A percentile compares a stretch with the other conserved stretches of the same genome.
phyloP scores from a whole-genome alignment of 2,113 vertebrate genomes.

The Antechinus flavipes region DNA sequence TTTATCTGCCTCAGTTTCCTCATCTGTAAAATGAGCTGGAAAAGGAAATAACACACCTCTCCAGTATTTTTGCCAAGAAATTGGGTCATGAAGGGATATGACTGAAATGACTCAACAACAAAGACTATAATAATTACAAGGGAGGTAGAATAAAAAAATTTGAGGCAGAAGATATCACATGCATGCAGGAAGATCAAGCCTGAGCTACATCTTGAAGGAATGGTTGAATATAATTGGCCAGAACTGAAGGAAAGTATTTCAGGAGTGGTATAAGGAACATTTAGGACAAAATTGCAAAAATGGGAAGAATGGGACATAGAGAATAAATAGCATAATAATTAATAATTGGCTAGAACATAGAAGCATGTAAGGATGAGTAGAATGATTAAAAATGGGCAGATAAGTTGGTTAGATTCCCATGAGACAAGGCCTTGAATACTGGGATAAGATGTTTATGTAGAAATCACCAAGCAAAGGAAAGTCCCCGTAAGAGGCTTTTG shows the following conservation, averaged over 20 bases:
- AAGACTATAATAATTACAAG: not conserved
- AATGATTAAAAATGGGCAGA: not conserved
- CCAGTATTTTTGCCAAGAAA: not conserved
- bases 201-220: not conserved
- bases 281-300: not conserved
- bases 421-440: not conserved
- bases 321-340: not conserved
- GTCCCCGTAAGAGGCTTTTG: not conserved
- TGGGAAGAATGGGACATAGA: not conserved
- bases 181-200: not conserved
- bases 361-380: not conserved
- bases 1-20: not conserved
- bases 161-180: not conserved
- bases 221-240: not conserved
- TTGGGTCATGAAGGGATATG: not conserved
- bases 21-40: not conserved
- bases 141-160: not conserved
- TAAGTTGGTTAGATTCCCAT: not conserved
- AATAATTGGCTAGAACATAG: not conserved
- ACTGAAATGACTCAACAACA: not conserved
- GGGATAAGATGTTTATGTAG: not conserved
- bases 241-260: not conserved
- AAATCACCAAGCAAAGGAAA: not conserved
- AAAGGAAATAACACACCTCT: not conserved
- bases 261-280: not conserved